These are phyloP conservation scores for Muntiacus muntjak DNA, from an alignment of 2,113 vertebrate genomes.

Conservation along the genomic window DNA sequence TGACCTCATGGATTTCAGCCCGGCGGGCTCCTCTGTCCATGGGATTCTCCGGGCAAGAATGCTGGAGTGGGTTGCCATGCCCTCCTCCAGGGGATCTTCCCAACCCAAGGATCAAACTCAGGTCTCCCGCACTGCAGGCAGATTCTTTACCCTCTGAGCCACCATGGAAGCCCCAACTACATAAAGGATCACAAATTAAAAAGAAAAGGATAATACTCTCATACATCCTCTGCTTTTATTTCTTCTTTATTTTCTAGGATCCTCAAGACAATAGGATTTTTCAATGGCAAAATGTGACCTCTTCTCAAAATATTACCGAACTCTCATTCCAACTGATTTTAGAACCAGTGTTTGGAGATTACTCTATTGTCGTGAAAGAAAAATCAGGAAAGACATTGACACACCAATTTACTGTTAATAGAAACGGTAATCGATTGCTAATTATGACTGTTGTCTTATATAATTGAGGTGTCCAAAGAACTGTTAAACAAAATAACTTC, in stretches of 20 bases:
- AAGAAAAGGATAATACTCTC: neutral
- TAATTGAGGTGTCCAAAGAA: neutral
- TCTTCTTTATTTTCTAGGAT: conserved; percentile 71
- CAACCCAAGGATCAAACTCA: neutral
- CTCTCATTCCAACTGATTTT: conserved; percentile 71
- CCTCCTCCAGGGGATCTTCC: neutral
- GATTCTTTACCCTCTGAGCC: neutral
- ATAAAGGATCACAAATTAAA: neutral
- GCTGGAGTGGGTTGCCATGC: neutral
- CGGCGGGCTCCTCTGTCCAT: neutral
- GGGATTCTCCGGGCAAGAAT: neutral
- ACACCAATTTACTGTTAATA: conserved; percentile 74
- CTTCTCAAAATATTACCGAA: conserved; percentile 72
- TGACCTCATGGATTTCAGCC: neutral
- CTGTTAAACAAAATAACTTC: neutral
- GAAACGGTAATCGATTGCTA: conserved; percentile 72
- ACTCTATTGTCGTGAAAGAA: conserved; percentile 64
- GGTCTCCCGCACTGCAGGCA: neutral
- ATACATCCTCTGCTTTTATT: neutral
- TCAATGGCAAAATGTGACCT: conserved; percentile 78
- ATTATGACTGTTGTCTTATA: neutral
- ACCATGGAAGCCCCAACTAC: neutral
- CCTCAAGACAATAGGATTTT: conserved; percentile 77
- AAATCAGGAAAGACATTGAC: conserved; percentile 12
- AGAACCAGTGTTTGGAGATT: conserved; percentile 76